Evolutionary conservation across 1,140 invertebrate genomes (phyloP).

Genomic region (Daktulosphaira vitifoliae): DNA sequence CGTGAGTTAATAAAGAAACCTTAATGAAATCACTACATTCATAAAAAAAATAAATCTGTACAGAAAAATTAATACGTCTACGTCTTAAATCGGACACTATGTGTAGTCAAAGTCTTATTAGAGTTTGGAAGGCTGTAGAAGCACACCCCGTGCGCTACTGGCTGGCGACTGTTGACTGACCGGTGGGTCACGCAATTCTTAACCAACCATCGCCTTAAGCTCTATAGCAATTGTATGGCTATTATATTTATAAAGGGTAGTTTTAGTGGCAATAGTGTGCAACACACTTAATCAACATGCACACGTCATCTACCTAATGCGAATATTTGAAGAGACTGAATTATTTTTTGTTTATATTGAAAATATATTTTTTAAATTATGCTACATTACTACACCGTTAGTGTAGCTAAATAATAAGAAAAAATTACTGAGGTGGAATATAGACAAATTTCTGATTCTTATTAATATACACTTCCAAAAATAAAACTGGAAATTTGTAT

Average conservation of each 20-base stretch:
- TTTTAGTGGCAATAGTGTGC: not conserved
- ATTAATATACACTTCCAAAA: no score
- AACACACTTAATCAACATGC: conserved; percentile 3
- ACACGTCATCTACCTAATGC: not conserved
- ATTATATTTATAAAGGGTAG: not conserved
- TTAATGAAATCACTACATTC: not conserved
- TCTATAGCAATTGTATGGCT: not conserved
- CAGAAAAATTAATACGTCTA: not conserved
- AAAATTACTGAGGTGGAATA: no score
- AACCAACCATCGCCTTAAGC: conserved; percentile 25
- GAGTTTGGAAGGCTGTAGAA: conserved; percentile 1
- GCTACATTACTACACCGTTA: no score
- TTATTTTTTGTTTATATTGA: no score
- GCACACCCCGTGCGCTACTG: conserved; percentile 5
- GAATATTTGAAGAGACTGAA: no score
- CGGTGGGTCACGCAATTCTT: conserved; percentile 30
- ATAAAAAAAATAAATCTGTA: not conserved
- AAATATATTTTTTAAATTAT: no score
- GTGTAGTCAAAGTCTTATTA: not conserved
- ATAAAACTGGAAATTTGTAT: no score
- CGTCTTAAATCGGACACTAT: not conserved
- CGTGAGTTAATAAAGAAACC: no score
- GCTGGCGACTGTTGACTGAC: conserved; percentile 20
- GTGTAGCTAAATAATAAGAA: no score
- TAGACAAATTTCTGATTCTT: no score